These are phyloP conservation scores for Maniola hyperantus DNA, from an alignment of 2,888 invertebrate genomes.

Conservation along the genomic window DNA sequence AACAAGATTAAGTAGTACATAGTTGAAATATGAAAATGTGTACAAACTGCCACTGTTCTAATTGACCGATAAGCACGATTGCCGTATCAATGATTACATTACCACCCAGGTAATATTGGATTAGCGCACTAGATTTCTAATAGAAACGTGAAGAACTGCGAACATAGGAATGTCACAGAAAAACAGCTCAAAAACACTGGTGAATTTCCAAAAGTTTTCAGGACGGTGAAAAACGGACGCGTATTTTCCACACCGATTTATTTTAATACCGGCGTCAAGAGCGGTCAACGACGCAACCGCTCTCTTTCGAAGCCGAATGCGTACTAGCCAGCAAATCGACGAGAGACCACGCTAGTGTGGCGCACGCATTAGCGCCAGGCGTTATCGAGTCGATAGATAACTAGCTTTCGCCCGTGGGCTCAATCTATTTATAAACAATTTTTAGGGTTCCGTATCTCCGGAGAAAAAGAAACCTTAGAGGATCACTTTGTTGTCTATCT, in stretches of 20 bases:
- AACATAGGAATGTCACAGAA: slow-evolving; percentile 22
- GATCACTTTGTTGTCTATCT: too few species aligned
- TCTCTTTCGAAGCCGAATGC: slow-evolving; percentile 57
- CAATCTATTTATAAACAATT: neutral
- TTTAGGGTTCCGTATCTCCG: too few species aligned
- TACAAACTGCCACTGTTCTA: neutral
- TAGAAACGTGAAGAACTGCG: neutral
- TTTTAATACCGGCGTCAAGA: slow-evolving; percentile 55
- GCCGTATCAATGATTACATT: slow-evolving; percentile 27
- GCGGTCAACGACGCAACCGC: slow-evolving; percentile 53
- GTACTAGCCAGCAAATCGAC: slow-evolving; percentile 60
- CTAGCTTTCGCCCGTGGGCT: neutral
- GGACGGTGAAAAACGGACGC: slow-evolving; percentile 68
- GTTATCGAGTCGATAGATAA: slow-evolving; percentile 62
- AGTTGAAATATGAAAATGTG: slow-evolving; percentile 11
- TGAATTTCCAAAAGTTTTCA: slow-evolving; percentile 48
- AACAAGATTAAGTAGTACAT: neutral
- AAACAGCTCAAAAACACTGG: slow-evolving; percentile 42
- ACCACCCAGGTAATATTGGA: slow-evolving; percentile 27
- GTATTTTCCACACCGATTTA: slow-evolving; percentile 55
- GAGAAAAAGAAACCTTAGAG: too few species aligned
- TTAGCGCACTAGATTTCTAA: slow-evolving; percentile 22
- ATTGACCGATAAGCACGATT: slow-evolving; percentile 32
- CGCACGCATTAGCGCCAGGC: slow-evolving; percentile 58
- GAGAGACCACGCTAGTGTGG: slow-evolving; percentile 59